These are phyloP conservation scores for Yasuhikotakia modesta DNA, from an alignment of 2,797 vertebrate genomes.

Conservation along the genomic window DNA sequence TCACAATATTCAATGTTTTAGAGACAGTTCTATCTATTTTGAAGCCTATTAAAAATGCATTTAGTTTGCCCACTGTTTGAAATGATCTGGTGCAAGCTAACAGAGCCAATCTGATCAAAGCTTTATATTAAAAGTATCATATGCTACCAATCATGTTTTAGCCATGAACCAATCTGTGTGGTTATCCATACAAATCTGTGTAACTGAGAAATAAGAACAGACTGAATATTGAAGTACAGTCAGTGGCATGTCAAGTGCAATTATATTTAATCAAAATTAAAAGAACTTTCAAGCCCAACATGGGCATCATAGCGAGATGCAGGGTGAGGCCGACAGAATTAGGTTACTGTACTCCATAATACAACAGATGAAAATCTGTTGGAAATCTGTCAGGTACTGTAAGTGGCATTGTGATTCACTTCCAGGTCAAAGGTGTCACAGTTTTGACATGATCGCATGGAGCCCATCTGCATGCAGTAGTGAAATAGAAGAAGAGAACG, in stretches of 20 bases:
- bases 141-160: neutral
- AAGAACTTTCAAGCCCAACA: neutral
- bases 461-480: constrained; percentile 89
- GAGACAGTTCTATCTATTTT: too few species aligned
- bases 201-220: neutral
- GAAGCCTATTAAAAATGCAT: too few species aligned
- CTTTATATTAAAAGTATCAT: neutral
- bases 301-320: constrained; percentile 81
- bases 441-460: constrained; percentile 79
- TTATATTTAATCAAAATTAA: neutral
- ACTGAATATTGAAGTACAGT: too few species aligned
- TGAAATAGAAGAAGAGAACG: constrained; percentile 64
- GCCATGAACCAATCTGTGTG: neutral
- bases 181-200: neutral
- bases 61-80: too few species aligned
- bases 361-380: constrained; percentile 92
- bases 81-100: neutral
- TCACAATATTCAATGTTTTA: too few species aligned
- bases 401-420: constrained; percentile 80
- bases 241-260: too few species aligned
- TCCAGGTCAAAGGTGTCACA: constrained; percentile 76
- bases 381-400: constrained; percentile 92
- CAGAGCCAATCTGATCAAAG: too few species aligned
- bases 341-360: constrained; percentile 87
- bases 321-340: constrained; percentile 89